A percentile compares a stretch with the other conserved stretches of the same genome.
phyloP scores from a whole-genome alignment of 2,797 vertebrate genomes.

The Poeciliopsis paucimaculata region DNA sequence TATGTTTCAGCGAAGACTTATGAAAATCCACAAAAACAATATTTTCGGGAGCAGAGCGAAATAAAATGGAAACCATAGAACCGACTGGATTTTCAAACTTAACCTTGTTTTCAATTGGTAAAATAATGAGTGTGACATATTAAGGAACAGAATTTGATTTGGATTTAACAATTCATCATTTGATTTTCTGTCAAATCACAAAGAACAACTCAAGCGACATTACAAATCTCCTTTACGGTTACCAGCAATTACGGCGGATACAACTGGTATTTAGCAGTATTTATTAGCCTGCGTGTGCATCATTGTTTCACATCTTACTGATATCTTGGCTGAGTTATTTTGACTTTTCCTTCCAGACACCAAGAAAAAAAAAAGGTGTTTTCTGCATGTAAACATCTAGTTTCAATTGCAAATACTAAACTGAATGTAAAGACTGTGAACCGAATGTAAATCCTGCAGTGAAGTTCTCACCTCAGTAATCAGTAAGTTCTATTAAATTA shows the following conservation, averaged over 20 bases:
- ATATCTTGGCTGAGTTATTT: no score
- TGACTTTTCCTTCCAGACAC: no score
- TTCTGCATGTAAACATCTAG: no score
- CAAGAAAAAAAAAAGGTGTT: no score
- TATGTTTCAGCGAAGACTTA: no score
- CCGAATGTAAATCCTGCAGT: background rate
- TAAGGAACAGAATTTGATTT: background rate
- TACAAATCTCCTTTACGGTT: no score
- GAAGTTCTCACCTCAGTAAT: background rate
- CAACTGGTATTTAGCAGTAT: no score
- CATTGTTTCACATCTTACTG: no score
- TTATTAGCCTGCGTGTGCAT: no score
- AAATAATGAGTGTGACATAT: background rate
- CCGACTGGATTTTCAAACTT: background rate
- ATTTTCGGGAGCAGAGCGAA: background rate
- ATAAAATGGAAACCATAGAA: background rate
- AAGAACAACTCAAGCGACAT: no score
- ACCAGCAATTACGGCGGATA: no score
- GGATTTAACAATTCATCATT: background rate
- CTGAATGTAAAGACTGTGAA: background rate
- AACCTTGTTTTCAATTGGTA: no score
- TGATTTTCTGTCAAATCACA: background rate
- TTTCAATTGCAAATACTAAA: background rate
- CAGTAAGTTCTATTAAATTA: background rate
- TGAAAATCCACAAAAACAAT: background rate